A percentile compares a stretch with the other conserved stretches of the same genome.
Evolutionary conservation across 2,113 vertebrate species (phyloP).

Genomic region (Sphyrna mokarran): DNA sequence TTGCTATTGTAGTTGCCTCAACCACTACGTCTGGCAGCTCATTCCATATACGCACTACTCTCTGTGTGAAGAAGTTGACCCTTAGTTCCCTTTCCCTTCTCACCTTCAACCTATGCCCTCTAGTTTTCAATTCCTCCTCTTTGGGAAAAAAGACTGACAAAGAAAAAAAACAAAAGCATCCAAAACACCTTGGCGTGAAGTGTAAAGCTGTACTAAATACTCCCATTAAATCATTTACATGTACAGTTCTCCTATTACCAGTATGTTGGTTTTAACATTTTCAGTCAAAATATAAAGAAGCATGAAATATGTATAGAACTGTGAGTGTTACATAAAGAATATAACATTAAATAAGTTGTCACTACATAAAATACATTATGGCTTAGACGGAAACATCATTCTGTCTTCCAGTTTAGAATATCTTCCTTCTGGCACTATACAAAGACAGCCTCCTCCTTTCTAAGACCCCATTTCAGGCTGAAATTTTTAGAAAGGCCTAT

Average conservation of each 20-base stretch:
- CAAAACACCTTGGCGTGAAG: neutral
- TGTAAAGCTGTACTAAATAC: conserved; percentile 7
- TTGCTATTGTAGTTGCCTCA: too few species aligned
- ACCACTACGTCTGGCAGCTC: too few species aligned
- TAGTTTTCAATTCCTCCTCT: too few species aligned
- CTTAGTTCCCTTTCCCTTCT: too few species aligned
- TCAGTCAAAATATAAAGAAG: conserved; percentile 23
- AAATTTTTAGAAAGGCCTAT: conserved; percentile 82
- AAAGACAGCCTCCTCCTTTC: conserved; percentile 64
- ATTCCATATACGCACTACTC: too few species aligned
- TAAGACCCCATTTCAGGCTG: conserved; percentile 70
- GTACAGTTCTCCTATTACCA: conserved; percentile 11
- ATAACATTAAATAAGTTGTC: conserved; percentile 35
- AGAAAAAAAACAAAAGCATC: neutral
- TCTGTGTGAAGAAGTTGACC: too few species aligned
- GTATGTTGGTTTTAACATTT: conserved; percentile 28
- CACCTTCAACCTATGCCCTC: too few species aligned
- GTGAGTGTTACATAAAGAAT: conserved; percentile 8
- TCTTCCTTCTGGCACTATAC: conserved; percentile 39
- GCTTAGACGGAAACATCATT: neutral
- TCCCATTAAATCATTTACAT: neutral
- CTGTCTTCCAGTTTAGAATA: conserved; percentile 24
- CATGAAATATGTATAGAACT: conserved; percentile 31
- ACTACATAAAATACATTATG: conserved; percentile 27
- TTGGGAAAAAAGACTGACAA: neutral